phyloP scores from a whole-genome alignment of 1,140 invertebrate genomes.

The Gerris buenoi region DNA sequence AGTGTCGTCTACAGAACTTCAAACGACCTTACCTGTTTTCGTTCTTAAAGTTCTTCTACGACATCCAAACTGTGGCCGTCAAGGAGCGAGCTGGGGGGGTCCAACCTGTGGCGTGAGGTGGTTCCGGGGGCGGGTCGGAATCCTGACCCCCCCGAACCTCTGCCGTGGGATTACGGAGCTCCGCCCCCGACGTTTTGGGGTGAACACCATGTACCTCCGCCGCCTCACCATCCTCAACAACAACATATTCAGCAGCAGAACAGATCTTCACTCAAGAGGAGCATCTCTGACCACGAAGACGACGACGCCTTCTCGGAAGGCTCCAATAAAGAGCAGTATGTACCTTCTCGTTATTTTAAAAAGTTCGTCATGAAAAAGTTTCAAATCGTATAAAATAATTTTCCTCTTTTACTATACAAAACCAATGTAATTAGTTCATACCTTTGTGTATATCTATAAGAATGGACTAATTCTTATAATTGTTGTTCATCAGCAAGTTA shows the following conservation, averaged over 20 bases:
- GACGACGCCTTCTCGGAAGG: slow-evolving; percentile 71
- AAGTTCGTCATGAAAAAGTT: no score
- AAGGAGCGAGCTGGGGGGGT: background rate
- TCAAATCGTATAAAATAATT: no score
- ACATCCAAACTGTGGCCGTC: slow-evolving; percentile 6
- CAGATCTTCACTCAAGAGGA: slow-evolving; percentile 37
- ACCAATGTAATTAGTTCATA: no score
- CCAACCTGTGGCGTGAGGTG: slow-evolving; percentile 36
- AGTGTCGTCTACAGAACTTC: no score
- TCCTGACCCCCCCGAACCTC: slow-evolving; percentile 24
- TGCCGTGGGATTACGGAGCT: slow-evolving; percentile 21
- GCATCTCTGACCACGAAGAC: slow-evolving; percentile 58
- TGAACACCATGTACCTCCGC: slow-evolving; percentile 23
- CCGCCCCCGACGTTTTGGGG: slow-evolving; percentile 7
- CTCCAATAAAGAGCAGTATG: slow-evolving; percentile 64
- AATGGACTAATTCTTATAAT: no score
- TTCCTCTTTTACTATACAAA: no score
- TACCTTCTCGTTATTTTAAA: slow-evolving; percentile 21
- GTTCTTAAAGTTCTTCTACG: no score
- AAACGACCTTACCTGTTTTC: no score
- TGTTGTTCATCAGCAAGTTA: no score
- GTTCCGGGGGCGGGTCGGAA: slow-evolving; percentile 30
- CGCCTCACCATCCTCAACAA: slow-evolving; percentile 15
- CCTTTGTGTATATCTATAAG: no score
- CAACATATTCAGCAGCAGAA: slow-evolving; percentile 15